Evolutionary conservation across 2,888 invertebrate species (phyloP), one percentile per base, ranked within the genome.

Genomic region (Apotomis capreana): DNA sequence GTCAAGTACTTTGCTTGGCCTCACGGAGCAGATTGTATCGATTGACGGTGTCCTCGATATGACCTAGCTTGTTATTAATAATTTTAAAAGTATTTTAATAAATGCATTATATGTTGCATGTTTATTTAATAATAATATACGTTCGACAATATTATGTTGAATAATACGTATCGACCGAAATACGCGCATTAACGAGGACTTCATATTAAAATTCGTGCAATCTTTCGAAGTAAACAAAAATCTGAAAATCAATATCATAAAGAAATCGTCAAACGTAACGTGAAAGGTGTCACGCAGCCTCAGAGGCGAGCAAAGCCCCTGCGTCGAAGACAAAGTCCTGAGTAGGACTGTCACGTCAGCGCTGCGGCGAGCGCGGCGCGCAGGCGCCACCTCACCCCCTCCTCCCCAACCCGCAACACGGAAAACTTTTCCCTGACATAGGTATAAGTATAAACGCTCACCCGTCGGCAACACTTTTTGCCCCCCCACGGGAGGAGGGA

Each of bases 391-490:
- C 84, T 84, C 80, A 76, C 81, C 77, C 86, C 83, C 77, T 81
- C 74, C 73, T 81, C 86, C 86, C 82, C 89, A 81, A 80, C 92
- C 92, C 92, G 92, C 92, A 92, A 92, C 92, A 93, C 91, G 93
- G 91, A 92, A 93, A 93, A 93, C 92, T 93, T 93, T 93, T 92
- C 91, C 89, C 89, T 83, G 79, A 93, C 91, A 92, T 89, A 93
- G 89, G 89, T 92, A 93, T 90, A 92, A 87, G 84, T 86, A 88
- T 83, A 81, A 84, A 84, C 85, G 84, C 86, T 88, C 90, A 88
- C 91, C 92, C 90, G 91, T 88, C 91, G 91, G 91, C 90, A 91
- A 91, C 91, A 92, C 92, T 92, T 92, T 93, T 93, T 92, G 91
- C 92, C 92, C 85, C 91, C 92, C 83, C 80, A 70, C 67, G 75